Evolutionary conservation across 1,140 invertebrate species (phyloP).

Genomic region (Antheraea mylitta): DNA sequence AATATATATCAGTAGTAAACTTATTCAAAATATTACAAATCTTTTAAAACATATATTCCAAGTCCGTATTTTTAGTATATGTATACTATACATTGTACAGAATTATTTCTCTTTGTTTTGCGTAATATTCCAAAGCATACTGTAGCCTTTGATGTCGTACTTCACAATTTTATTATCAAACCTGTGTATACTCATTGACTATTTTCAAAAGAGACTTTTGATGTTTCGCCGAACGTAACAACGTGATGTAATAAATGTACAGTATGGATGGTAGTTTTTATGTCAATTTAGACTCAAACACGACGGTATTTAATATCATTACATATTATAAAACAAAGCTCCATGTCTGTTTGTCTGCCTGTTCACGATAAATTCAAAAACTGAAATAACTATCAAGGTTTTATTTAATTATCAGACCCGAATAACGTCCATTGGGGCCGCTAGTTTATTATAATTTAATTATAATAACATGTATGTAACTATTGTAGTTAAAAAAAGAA

Average conservation of each 20-base stretch:
- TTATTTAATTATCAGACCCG: too few species aligned
- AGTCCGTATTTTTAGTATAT: neutral
- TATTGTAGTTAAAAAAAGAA: too few species aligned
- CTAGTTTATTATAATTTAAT: too few species aligned
- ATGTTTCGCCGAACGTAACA: conserved; percentile 10
- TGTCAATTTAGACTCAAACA: neutral
- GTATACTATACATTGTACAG: neutral
- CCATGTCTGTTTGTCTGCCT: too few species aligned
- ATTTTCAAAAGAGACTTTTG: conserved; percentile 14
- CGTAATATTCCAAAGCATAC: neutral
- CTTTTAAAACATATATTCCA: neutral
- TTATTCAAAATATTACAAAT: too few species aligned
- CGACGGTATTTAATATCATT: too few species aligned
- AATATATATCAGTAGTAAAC: too few species aligned
- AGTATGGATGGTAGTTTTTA: neutral
- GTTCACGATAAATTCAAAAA: too few species aligned
- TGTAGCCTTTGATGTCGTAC: conserved; percentile 8
- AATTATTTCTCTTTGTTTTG: conserved; percentile 4
- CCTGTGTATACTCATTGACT: conserved; percentile 10
- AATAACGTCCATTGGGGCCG: too few species aligned
- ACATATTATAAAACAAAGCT: too few species aligned
- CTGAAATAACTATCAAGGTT: too few species aligned
- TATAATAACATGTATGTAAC: too few species aligned
- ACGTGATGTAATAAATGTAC: neutral
- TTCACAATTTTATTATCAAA: conserved; percentile 19